Evolutionary conservation across 2,113 vertebrate genomes (phyloP).

Genomic region (Xenopus borealis): DNA sequence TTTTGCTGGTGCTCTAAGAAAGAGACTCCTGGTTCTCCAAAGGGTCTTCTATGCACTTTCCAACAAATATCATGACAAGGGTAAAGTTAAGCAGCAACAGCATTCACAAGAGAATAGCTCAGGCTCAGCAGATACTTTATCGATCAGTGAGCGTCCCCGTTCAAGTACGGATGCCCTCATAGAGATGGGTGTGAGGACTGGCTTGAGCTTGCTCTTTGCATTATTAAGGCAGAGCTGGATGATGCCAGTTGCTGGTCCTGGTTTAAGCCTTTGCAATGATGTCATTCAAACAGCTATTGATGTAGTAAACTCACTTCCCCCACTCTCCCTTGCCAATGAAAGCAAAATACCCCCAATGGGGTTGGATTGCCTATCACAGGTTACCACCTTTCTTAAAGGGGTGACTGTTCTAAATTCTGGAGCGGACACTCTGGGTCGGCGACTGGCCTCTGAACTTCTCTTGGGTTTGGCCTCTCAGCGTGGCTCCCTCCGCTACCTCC

Average conservation of each 20-base stretch:
- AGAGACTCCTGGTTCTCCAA: constrained; percentile 90
- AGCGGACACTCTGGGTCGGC: constrained; percentile 85
- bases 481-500: constrained; percentile 85
- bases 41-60: constrained; percentile 96
- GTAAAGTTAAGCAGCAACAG: constrained; percentile 93
- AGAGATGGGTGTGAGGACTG: constrained; percentile 95
- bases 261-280: constrained; percentile 87
- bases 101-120: constrained; percentile 87
- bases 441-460: constrained; percentile 88
- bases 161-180: constrained; percentile 94
- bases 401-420: constrained; percentile 95
- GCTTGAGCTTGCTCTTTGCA: constrained; percentile 88
- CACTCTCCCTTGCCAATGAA: constrained; percentile 89
- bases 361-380: constrained; percentile 93
- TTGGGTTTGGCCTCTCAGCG: constrained; percentile 91
- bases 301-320: constrained; percentile 88
- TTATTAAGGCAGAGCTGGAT: constrained; percentile 95
- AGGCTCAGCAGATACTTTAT: constrained; percentile 83
- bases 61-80: constrained; percentile 96
- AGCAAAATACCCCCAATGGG: constrained; percentile 97
- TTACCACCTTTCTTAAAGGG: constrained; percentile 91
- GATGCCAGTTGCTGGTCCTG: constrained; percentile 73
- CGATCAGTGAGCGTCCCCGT: constrained; percentile 86
- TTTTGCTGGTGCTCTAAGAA: constrained; percentile 87
- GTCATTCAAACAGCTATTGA: constrained; percentile 93